Evolutionary conservation across 2,888 invertebrate species (phyloP).

Genomic region (Hirtodrosophila alboralis): DNA sequence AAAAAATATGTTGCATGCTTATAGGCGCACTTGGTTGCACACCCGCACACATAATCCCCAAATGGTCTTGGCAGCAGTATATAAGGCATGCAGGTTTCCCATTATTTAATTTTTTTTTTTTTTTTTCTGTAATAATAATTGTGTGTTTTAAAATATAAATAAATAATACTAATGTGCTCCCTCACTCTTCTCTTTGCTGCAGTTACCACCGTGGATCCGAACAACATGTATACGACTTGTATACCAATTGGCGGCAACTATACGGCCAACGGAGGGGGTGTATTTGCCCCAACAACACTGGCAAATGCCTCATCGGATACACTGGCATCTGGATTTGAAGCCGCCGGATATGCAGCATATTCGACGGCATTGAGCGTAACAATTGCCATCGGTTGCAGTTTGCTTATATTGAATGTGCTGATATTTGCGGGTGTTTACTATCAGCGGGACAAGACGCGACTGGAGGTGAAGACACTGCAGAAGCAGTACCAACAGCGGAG

Average conservation of each 20-base stretch:
- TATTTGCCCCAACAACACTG: constrained; percentile 85
- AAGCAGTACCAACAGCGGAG: constrained; percentile 90
- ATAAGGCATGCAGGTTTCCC: no score
- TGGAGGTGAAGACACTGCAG: constrained; percentile 91
- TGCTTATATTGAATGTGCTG: constrained; percentile 95
- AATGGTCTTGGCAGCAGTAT: no score
- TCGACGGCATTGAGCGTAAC: constrained; percentile 96
- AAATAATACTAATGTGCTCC: not conserved
- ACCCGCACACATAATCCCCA: no score
- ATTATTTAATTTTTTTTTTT: no score
- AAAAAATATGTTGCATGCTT: no score
- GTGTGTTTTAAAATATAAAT: no score
- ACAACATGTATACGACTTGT: constrained; percentile 85
- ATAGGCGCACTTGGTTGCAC: no score
- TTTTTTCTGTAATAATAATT: constrained; percentile 39
- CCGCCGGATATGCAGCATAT: constrained; percentile 94
- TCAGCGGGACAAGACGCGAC: constrained; percentile 93
- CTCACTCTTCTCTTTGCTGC: constrained; percentile 21
- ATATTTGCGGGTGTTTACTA: constrained; percentile 98
- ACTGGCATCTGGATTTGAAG: constrained; percentile 90
- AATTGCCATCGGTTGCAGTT: constrained; percentile 98
- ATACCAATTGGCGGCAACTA: constrained; percentile 85
- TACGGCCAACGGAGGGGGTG: constrained; percentile 73
- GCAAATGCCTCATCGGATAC: constrained; percentile 90
- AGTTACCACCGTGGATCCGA: constrained; percentile 84